Conservation (phyloP, 2,888 invertebrate genomes). For the Stictocephala bisonia region DNA sequence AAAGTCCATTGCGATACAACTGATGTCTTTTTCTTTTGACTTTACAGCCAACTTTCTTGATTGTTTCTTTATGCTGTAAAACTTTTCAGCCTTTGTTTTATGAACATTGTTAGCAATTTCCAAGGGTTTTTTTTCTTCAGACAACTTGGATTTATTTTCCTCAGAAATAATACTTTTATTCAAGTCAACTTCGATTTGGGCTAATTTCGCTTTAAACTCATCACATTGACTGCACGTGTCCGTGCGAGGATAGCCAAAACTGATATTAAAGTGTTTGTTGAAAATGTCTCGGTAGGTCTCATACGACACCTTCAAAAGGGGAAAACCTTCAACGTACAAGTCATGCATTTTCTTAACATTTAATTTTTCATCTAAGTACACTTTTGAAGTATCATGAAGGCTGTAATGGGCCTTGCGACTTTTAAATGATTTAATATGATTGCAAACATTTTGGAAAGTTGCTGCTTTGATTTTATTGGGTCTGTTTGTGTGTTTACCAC, state of each 20-base stretch:
- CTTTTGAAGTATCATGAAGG: conserved; percentile 38
- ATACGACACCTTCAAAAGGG: conserved; percentile 36
- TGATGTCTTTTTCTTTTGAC: conserved; percentile 43
- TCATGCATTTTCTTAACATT: conserved; percentile 44
- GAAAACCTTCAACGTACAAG: conserved; percentile 34
- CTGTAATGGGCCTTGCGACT: conserved; percentile 46
- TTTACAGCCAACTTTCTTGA: conserved; percentile 15
- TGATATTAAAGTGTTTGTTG: conserved; percentile 41
- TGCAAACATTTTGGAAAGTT: conserved; percentile 25
- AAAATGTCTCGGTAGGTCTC: conserved; percentile 41
- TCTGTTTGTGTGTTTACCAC: conserved; percentile 41
- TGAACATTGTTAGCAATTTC: conserved; percentile 38
- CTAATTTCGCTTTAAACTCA: conserved; percentile 38
- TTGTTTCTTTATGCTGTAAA: conserved; percentile 37
- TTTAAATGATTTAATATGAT: conserved; percentile 44
- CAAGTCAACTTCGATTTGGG: conserved; percentile 14
- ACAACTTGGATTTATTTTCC: conserved; percentile 15
- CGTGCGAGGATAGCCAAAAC: conserved; percentile 43
- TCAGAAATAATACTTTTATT: conserved; percentile 11
- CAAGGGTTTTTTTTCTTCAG: conserved; percentile 30
- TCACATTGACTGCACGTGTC: conserved; percentile 45
- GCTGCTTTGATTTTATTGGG: conserved; percentile 38
- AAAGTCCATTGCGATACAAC: conserved; percentile 48
- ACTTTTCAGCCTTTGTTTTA: conserved; percentile 48
- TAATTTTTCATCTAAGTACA: conserved; percentile 29